Percentiles rank a stretch among this genome's conserved stretches.
phyloP scores from a whole-genome alignment of 2,888 invertebrate genomes.

The Priocnemis perturbator region DNA sequence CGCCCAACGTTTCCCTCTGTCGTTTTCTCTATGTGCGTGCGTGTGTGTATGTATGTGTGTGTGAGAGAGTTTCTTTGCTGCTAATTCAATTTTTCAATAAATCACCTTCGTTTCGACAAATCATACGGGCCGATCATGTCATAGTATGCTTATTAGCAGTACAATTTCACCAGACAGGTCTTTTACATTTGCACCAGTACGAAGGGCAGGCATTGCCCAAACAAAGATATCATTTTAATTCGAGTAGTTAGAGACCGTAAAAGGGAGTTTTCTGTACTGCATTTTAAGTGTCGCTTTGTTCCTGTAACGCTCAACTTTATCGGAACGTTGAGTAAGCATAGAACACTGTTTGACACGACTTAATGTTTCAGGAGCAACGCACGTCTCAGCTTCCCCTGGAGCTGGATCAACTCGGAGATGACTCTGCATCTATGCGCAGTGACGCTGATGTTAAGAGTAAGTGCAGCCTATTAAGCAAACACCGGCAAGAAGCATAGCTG shows the following conservation, averaged over 20 bases:
- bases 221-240: background rate
- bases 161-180: background rate
- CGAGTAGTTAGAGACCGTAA: background rate
- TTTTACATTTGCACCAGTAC: background rate
- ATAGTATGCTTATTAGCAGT: too few relatives aligned
- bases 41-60: too few relatives aligned
- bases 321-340: slow-evolving; percentile 5
- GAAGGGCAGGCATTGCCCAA: background rate
- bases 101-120: too few relatives aligned
- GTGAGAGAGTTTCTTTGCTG: too few relatives aligned
- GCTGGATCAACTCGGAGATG: slow-evolving; percentile 87
- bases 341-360: slow-evolving; percentile 25
- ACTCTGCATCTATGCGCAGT: slow-evolving; percentile 89
- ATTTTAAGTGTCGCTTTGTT: slow-evolving; percentile 13
- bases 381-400: slow-evolving; percentile 92
- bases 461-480: slow-evolving; percentile 1
- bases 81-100: too few relatives aligned
- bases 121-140: too few relatives aligned
- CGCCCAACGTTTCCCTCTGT: too few relatives aligned
- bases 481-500: background rate
- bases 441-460: slow-evolving; percentile 88
- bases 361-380: slow-evolving; percentile 86
- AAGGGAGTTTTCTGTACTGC: slow-evolving; percentile 5
- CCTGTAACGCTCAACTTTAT: slow-evolving; percentile 5
- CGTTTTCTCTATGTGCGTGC: too few relatives aligned